Evolutionary conservation across 2,888 invertebrate genomes (phyloP).

Genomic region (Melanostoma mellinum): DNA sequence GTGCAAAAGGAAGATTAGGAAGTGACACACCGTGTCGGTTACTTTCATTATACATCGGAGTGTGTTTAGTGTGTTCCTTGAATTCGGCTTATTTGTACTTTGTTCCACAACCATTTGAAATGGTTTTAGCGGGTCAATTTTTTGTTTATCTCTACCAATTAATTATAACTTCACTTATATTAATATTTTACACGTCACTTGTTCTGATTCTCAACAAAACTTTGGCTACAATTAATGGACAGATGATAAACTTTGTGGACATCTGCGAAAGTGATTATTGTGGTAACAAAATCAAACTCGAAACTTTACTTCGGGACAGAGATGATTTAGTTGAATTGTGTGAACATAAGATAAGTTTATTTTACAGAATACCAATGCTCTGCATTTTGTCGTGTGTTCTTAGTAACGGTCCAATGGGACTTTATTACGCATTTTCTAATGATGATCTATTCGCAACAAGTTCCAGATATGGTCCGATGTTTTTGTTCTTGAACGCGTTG

Average conservation of each 20-base stretch:
- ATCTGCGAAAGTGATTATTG: too few relatives aligned
- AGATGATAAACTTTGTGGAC: not conserved
- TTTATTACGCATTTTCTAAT: not conserved
- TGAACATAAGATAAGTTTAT: constrained; percentile 9
- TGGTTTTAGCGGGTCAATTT: not conserved
- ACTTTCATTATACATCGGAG: not conserved
- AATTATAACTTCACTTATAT: not conserved
- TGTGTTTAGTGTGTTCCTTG: not conserved
- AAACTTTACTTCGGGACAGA: not conserved
- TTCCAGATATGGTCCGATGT: too few relatives aligned
- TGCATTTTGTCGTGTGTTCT: not conserved
- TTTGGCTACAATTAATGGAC: not conserved
- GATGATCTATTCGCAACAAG: too few relatives aligned
- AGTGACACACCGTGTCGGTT: not conserved
- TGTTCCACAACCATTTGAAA: not conserved
- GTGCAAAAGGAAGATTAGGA: not conserved
- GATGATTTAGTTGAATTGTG: not conserved
- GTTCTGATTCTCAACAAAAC: not conserved
- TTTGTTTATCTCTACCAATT: constrained; percentile 3
- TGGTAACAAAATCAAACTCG: not conserved
- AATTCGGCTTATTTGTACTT: not conserved
- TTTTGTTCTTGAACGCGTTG: too few relatives aligned
- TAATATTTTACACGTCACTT: not conserved
- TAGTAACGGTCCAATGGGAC: not conserved
- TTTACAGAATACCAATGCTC: not conserved